Percentiles rank a stretch among this genome's conserved stretches.
Conservation (phyloP, 2,113 vertebrate genomes). For the Hemiprocne comata region DNA sequence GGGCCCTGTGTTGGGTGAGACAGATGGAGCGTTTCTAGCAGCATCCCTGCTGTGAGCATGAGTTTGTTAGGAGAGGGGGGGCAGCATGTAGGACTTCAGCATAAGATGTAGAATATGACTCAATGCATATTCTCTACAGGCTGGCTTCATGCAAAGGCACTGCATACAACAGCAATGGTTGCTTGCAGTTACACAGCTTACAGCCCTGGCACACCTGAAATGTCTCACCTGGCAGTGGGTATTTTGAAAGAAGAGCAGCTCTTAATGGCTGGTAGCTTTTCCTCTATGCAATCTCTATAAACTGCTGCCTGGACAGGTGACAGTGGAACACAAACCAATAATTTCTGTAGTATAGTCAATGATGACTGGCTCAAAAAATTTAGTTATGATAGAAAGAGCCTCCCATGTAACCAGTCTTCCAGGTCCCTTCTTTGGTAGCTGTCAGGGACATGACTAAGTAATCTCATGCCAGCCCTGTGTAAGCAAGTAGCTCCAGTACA, state of each 20-base stretch:
- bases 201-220: not conserved
- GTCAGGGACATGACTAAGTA: not conserved
- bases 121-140: not conserved
- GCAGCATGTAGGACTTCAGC: not conserved
- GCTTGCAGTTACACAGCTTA: not conserved
- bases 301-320: not conserved
- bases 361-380: not conserved
- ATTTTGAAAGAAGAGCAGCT: not conserved
- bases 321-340: not conserved
- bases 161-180: not conserved
- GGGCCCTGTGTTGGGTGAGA: not conserved
- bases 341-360: not conserved
- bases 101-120: not conserved
- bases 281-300: not conserved
- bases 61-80: not conserved
- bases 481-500: not conserved
- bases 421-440: not conserved
- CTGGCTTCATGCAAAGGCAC: not conserved
- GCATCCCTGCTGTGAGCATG: not conserved
- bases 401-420: not conserved
- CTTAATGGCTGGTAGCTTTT: not conserved
- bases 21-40: not conserved
- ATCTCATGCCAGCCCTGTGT: not conserved
- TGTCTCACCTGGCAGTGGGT: fast-evolving
- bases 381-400: not conserved